phyloP scores from a whole-genome alignment of 1,140 invertebrate species.

The Centruroides vittatus region DNA sequence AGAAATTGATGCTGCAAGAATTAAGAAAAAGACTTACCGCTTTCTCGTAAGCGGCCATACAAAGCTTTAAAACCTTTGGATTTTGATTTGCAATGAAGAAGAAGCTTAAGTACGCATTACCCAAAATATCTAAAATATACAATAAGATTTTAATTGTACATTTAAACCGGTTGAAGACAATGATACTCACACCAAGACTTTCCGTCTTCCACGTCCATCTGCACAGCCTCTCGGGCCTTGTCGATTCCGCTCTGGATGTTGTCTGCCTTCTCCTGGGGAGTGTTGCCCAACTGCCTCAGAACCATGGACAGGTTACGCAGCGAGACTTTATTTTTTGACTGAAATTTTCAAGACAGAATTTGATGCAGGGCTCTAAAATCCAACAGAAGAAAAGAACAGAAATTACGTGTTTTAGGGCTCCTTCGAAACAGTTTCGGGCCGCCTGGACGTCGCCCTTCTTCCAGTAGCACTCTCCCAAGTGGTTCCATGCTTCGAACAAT shows the following conservation, averaged over 20 bases:
- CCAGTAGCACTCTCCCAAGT: slow-evolving; percentile 78
- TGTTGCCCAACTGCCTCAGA: slow-evolving; percentile 46
- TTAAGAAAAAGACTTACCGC: slow-evolving; percentile 41
- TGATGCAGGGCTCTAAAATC: neutral
- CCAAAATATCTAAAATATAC: slow-evolving; percentile 43
- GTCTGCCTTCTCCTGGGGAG: slow-evolving; percentile 40
- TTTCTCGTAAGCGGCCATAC: slow-evolving; percentile 64
- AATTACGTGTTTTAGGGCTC: slow-evolving; percentile 60
- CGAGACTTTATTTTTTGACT: slow-evolving; percentile 63
- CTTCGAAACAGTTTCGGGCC: slow-evolving; percentile 70
- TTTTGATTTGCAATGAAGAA: slow-evolving; percentile 64
- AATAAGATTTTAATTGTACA: neutral
- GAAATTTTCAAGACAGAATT: neutral
- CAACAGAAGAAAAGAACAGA: neutral
- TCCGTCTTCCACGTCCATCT: slow-evolving; percentile 64
- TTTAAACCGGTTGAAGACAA: too few species aligned
- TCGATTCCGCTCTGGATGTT: slow-evolving; percentile 56
- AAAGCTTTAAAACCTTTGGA: slow-evolving; percentile 51
- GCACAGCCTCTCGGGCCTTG: slow-evolving; percentile 67
- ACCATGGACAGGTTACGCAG: slow-evolving; percentile 72
- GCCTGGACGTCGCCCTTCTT: slow-evolving; percentile 66
- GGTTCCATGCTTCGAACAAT: slow-evolving; percentile 71
- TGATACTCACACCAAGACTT: slow-evolving; percentile 47
- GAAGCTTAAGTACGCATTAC: slow-evolving; percentile 67
- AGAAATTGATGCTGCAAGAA: too few species aligned